Evolutionary conservation across 1,140 invertebrate species (phyloP).

Genomic region (Myzus persicae): DNA sequence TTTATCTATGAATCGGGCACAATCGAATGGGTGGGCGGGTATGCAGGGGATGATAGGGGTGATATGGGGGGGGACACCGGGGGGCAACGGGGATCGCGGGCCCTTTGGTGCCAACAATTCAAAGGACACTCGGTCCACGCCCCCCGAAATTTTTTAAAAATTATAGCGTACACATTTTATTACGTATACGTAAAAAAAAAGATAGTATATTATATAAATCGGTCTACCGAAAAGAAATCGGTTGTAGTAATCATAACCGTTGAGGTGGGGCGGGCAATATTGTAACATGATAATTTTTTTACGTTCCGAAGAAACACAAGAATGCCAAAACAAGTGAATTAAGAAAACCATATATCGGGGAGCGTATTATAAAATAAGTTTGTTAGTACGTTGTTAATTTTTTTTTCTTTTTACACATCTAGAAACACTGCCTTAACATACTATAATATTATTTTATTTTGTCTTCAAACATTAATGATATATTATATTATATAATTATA

Average conservation of each 20-base stretch:
- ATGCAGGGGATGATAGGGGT: background rate
- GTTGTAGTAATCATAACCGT: background rate
- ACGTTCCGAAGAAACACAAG: background rate
- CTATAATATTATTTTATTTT: constrained; percentile 47
- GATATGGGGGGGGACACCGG: background rate
- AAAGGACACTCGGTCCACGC: constrained; percentile 52
- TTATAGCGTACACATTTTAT: background rate
- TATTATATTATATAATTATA: constrained; percentile 43
- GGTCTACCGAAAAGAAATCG: background rate
- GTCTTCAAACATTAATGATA: constrained; percentile 50
- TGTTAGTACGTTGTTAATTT: background rate
- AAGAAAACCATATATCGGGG: background rate
- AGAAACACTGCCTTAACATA: constrained; percentile 57
- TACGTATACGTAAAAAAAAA: background rate
- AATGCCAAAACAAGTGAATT: background rate
- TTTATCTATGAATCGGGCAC: background rate
- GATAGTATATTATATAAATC: background rate
- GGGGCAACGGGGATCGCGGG: constrained; percentile 53
- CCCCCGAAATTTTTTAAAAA: constrained; percentile 43
- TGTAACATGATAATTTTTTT: background rate
- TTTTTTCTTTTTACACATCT: constrained; percentile 54
- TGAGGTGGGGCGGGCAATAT: no score
- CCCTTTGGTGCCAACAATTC: constrained; percentile 57
- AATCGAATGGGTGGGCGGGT: background rate
- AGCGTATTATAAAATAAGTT: background rate